Evolutionary conservation across 2,888 invertebrate species (phyloP), one percentile per base, ranked within the genome.

Genomic region (Nomada fabriciana): DNA sequence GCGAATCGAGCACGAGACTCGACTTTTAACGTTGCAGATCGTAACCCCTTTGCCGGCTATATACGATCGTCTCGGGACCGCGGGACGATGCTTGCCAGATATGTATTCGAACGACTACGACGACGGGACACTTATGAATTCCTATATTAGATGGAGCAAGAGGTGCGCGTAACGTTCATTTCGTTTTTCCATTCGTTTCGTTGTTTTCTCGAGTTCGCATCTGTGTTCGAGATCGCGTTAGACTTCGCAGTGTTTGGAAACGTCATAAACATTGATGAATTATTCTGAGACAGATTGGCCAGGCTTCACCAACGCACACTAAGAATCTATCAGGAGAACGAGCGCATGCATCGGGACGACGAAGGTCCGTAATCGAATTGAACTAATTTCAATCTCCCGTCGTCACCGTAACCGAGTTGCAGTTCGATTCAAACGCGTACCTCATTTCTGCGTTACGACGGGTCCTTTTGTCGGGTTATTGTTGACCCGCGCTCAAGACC

Each of bases 51-150:
- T 25, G 59, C 67, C 53, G 67, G 59, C 50, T 36, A 36, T 36
- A 18, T 42, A 78, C 70, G 67, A 71, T 15, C 23, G 67, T 20
- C 59, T 42, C 1, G 79, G 59, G 77, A 73, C 5, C 55, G n/a
- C 52, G 5, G 15, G 23, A 43, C 42, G 65, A 77, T 65, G 67
- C 20, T 36, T n/a, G 43, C 1, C 43, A 29, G 53, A 47, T 42
- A 82, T 83, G 77, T 82, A 82, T 61, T 72, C 82, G 5, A 82
- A 82, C 76, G 76, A 81, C 47, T 81, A 76, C 60, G 81, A 82
- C 52, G 72, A 81, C 57, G 82, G 72, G 10, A 15, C 55, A 9
- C 81, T 81, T 57, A 81, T 82, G 81, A 82, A 72, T 72, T 68
- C 82, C 42, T 82, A 81, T 65, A 81, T 82, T 53, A 69, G 36